Evolutionary conservation across 1,140 invertebrate genomes (phyloP).

Genomic region (Rhagoletis zephyria): DNA sequence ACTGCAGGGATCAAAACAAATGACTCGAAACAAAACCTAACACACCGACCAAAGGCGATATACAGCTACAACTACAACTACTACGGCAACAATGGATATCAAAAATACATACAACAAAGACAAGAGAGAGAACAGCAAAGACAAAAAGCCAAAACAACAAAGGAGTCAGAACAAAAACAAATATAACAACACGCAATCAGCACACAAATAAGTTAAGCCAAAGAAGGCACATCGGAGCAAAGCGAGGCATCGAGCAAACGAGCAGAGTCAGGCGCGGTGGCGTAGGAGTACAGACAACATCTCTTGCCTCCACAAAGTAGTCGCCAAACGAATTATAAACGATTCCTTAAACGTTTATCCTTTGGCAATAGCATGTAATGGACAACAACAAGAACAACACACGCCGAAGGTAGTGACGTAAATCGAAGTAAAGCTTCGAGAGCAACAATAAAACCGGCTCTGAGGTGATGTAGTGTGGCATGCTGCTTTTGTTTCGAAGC

Average conservation of each 20-base stretch:
- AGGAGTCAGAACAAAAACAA: conserved; percentile 43
- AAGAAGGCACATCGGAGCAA: neutral
- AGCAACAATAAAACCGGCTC: neutral
- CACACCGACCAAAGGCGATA: conserved; percentile 62
- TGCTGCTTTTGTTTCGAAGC: conserved; percentile 5
- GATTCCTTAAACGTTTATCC: conserved; percentile 57
- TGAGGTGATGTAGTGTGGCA: neutral
- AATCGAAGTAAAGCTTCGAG: conserved; percentile 19
- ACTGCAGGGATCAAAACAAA: conserved; percentile 69
- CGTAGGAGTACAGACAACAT: neutral
- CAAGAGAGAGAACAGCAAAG: neutral
- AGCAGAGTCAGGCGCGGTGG: neutral
- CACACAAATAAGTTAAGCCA: neutral
- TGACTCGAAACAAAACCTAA: conserved; percentile 68
- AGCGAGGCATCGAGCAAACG: neutral
- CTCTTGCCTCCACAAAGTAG: neutral
- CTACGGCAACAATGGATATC: neutral
- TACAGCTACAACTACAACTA: conserved; percentile 47
- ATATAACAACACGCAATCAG: neutral
- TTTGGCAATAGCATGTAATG: conserved; percentile 52
- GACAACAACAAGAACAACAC: conserved; percentile 41
- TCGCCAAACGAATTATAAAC: conserved; percentile 56
- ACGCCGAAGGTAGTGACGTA: neutral
- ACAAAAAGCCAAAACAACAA: conserved; percentile 46
- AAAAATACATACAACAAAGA: neutral